Base-by-base conservation (phyloP, 2,888 invertebrate species). In the Dromius quadrimaculatus region DNA sequence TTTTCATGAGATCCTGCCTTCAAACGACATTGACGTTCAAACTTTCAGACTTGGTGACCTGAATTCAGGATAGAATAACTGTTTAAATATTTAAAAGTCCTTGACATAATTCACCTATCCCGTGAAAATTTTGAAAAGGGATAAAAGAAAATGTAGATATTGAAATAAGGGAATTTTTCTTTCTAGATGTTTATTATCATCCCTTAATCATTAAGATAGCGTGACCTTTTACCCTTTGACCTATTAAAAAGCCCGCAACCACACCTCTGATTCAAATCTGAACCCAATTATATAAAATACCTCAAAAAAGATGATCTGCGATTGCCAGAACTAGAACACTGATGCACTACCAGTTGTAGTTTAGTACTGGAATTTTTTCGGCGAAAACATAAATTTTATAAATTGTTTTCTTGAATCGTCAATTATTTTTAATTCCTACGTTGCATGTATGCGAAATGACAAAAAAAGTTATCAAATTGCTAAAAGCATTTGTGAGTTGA, bases 51-150 rank as follows among this genome's bases (percentile, higher is more conserved):
- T 41, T 1, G 41, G 41, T 41, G 41, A 41, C 41, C 41, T 41
- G 6, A 15, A 15, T 41, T 6, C 41, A 3, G 1, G 1, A 15
- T n/a, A n/a, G 8, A 41, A 41, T 41, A 15, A 41, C 41, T 15
- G 41, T 41, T 41, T 41, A 41, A 41, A 41, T 41, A 41, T 41
- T 41, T 1, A 41, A 41, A 15, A 41, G 41, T 41, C 41, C 41
- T 41, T 41, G 41, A 6, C 15, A 41, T 15, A 41, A 41, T 41
- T 41, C 15, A 17, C 41, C 13, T 41, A 15, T 41, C 15, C 9
- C n/a, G n/a, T n/a, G n/a, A n/a, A n/a, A n/a, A n/a, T n/a, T n/a
- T n/a, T n/a, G n/a, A n/a, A n/a, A n/a, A n/a, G n/a, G n/a, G n/a
- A n/a, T n/a, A n/a, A n/a, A n/a, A n/a, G n/a, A n/a, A n/a, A n/a